Conservation (phyloP, 2,113 vertebrate species). For the Microtus richardsoni region DNA sequence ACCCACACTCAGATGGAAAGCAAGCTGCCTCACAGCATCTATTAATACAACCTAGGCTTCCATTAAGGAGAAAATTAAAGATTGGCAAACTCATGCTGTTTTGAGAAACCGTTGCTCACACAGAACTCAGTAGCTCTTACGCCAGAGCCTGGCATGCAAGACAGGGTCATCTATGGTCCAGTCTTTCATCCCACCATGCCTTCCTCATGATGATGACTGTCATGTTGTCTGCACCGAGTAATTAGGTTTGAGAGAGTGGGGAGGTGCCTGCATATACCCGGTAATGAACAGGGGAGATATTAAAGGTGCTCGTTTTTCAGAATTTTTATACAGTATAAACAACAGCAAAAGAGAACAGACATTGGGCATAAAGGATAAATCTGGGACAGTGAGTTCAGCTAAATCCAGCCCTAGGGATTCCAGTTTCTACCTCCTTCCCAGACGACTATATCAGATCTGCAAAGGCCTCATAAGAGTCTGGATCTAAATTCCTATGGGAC, state of each 20-base stretch:
- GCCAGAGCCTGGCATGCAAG: not conserved
- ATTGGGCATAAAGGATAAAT: not conserved
- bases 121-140: not conserved
- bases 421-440: not conserved
- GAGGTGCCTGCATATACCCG: not conserved
- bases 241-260: not conserved
- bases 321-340: not conserved
- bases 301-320: not conserved
- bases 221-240: not conserved
- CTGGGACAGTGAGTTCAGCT: too few relatives aligned
- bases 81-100: slow-evolving; percentile 51
- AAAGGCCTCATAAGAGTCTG: not conserved
- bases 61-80: slow-evolving; percentile 48
- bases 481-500: not conserved
- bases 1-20: slow-evolving; percentile 53
- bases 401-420: not conserved
- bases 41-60: slow-evolving; percentile 73
- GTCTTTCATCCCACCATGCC: not conserved
- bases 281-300: not conserved
- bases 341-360: not conserved
- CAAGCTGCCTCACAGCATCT: slow-evolving; percentile 37
- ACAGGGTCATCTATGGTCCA: not conserved
- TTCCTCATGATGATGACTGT: not conserved
- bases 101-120: not conserved
- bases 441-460: not conserved